Percentiles rank a stretch among this genome's conserved stretches.
These are phyloP conservation scores for Petroica traversi DNA, from an alignment of 2,113 vertebrate species.

Conservation along the genomic window DNA sequence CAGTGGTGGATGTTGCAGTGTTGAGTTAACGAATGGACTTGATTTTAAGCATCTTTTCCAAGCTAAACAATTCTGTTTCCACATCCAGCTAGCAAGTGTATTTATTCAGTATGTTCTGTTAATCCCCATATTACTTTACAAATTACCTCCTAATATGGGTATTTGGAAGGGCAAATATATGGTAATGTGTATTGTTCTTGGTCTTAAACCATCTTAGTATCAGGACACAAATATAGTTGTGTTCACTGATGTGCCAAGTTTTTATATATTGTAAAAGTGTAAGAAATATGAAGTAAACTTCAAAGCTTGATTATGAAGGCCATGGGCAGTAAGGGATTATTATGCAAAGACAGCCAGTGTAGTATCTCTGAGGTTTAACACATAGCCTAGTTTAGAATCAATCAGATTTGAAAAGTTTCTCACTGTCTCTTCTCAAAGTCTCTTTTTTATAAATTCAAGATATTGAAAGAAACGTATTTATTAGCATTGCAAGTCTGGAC, in stretches of 20 bases:
- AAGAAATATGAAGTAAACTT: neutral
- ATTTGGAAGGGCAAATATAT: neutral
- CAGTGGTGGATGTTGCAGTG: neutral
- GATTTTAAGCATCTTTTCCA: neutral
- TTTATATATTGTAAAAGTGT: neutral
- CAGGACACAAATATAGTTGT: neutral
- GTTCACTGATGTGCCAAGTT: neutral
- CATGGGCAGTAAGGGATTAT: neutral
- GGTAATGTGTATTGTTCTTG: neutral
- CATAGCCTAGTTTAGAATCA: neutral
- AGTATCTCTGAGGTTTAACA: neutral
- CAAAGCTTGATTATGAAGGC: neutral
- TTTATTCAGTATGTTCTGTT: neutral
- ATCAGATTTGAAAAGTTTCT: neutral
- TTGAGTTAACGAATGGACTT: fast-evolving
- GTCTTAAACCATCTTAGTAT: neutral
- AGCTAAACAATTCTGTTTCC: neutral
- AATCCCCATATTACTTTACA: neutral
- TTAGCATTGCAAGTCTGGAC: neutral
- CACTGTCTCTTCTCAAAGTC: neutral
- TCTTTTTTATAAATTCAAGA: neutral
- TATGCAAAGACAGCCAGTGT: neutral
- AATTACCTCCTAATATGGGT: neutral
- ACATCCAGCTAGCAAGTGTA: neutral
- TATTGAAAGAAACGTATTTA: neutral